Conservation (phyloP, 2,797 vertebrate species). For the Buceros bicornis region DNA sequence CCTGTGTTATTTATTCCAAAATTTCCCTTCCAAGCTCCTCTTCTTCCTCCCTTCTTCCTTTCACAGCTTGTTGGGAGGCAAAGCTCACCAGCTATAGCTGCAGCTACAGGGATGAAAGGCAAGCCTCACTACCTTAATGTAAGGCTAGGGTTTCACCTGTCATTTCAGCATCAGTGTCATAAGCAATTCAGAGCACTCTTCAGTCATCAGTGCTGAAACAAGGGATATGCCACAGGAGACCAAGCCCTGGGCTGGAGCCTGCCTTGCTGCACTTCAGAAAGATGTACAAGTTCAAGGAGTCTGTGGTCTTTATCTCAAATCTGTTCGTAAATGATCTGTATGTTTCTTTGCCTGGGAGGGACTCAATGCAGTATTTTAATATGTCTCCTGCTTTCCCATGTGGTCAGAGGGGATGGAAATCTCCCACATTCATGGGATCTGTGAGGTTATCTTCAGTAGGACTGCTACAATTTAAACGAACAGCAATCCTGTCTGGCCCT, state of each 20-base stretch:
- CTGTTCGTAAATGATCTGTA: neutral
- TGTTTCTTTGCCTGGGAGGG: neutral
- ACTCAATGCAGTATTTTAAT: neutral
- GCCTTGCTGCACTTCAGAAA: neutral
- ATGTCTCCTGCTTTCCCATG: neutral
- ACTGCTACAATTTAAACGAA: neutral
- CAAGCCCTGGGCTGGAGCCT: neutral
- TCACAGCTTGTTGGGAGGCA: neutral
- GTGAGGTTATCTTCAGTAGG: neutral
- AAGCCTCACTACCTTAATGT: neutral
- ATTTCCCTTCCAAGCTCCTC: neutral
- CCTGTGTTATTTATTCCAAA: neutral
- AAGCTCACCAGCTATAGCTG: neutral
- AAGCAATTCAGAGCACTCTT: neutral
- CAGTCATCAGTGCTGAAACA: neutral
- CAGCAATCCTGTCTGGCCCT: neutral
- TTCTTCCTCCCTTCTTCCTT: neutral
- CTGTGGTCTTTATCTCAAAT: neutral
- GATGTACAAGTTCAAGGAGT: accelerated
- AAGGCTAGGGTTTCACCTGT: neutral
- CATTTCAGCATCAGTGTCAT: neutral
- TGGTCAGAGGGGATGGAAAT: neutral
- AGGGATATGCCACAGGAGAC: neutral
- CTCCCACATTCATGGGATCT: accelerated
- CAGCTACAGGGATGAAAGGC: neutral